A percentile compares a stretch with the other conserved stretches of the same genome.
phyloP scores from a whole-genome alignment of 2,113 vertebrate genomes.

The Lasiurus borealis region DNA sequence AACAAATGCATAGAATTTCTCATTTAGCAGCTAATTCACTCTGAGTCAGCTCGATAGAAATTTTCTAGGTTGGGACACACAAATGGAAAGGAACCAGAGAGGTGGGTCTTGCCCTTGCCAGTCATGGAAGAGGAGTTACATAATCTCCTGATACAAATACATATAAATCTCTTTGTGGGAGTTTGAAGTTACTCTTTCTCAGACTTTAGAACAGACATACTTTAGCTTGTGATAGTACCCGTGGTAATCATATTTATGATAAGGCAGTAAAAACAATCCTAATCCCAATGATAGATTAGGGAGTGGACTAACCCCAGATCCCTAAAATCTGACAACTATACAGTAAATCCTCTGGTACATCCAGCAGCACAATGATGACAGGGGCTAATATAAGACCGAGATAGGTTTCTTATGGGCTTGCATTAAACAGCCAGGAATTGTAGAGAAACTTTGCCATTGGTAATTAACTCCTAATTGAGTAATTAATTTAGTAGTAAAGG shows the following conservation, averaged over 20 bases:
- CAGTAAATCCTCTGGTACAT: conserved; percentile 74
- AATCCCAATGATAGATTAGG: conserved; percentile 68
- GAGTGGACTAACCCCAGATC: conserved; percentile 65
- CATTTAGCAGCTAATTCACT: not conserved
- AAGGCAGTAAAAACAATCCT: conserved; percentile 76
- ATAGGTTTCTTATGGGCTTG: conserved; percentile 74
- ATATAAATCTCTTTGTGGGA: not conserved
- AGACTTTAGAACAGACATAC: not conserved
- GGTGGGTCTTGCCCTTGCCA: not conserved
- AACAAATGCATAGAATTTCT: conserved; percentile 10
- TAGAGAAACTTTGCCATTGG: conserved; percentile 43
- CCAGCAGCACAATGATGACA: conserved; percentile 72
- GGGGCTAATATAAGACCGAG: conserved; percentile 59
- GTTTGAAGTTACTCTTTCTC: conserved; percentile 19
- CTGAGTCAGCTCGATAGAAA: not conserved
- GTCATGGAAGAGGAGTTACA: not conserved
- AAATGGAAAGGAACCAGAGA: not conserved
- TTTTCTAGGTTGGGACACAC: not conserved
- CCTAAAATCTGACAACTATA: conserved; percentile 67
- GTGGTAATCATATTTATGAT: conserved; percentile 72
- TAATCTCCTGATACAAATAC: conserved; percentile 7
- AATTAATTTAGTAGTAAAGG: conserved; percentile 82
- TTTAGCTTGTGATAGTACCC: conserved; percentile 7
- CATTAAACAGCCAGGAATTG: conserved; percentile 63
- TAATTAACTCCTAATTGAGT: conserved; percentile 86